Evolutionary conservation across 37 sponge, comb jelly and placozoan species (phyloP), one percentile per base, ranked within the genome.

Genomic region (Cladorhizidae sp.): DNA sequence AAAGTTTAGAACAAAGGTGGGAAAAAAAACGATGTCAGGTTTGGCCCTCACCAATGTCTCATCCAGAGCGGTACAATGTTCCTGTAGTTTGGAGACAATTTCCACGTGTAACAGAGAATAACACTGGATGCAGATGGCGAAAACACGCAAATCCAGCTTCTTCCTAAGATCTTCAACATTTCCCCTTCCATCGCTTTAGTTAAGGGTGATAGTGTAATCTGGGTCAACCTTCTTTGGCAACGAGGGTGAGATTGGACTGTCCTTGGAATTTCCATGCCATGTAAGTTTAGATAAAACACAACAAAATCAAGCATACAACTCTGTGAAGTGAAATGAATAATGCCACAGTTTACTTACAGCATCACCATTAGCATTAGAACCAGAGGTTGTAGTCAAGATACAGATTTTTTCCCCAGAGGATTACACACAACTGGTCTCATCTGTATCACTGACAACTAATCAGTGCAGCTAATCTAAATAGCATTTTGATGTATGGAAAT

Each of bases 151-250:
- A 67, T 89, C 42, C 40, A 20, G 0, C 18, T 89, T 21, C 40
- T 21, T 1, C 80, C 85, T 26, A 25, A 37, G 43, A 83, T 93
- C 55, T 25, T 29, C 5, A 20, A 67, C 23, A 29, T 89, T 21
- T 57, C 70, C 32, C 93, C 93, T 1, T 21, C 35, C 11, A 17
- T 35, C 9, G 90, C 90, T 0, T 84, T 86, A 3, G 43, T 59
- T 17, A 28, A 74, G 29, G 93, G 93, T 56, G 93, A 90, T 33
- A 88, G 76, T 25, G 62, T 72, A 39, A 32, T 26, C 42, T 52
- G 93, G 93, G 23, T 51, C 11, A 28, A 72, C 63, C 23, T 88
- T 92, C 56, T 35, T 25, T 2, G 51, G 64, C 8, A 31, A 72
- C 11, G 42, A 11, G 33, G 22, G 25, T n/a, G 38, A 75, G 9